Evolutionary conservation across 1,140 invertebrate species (phyloP).

Genomic region (Cyrtorhinus lividipennis): DNA sequence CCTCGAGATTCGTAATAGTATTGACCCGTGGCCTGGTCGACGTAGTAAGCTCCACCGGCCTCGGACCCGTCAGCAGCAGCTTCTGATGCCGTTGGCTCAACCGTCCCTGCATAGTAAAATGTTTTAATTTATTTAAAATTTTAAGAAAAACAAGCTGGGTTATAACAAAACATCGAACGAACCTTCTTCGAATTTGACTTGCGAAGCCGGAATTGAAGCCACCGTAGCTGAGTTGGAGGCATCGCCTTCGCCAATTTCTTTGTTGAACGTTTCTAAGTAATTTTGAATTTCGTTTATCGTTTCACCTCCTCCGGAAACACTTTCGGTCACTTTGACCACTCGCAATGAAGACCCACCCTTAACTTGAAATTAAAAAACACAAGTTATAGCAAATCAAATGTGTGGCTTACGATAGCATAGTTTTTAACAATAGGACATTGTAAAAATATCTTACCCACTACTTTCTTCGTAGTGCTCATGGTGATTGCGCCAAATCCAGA

Average conservation of each 20-base stretch:
- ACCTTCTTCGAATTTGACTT: slow-evolving; percentile 30
- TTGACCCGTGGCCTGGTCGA: slow-evolving; percentile 58
- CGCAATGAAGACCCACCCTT: neutral
- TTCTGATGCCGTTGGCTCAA: neutral
- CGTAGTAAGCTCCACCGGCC: slow-evolving; percentile 48
- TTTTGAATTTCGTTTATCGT: slow-evolving; percentile 62
- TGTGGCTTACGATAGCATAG: neutral
- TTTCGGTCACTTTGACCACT: slow-evolving; percentile 18
- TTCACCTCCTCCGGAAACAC: slow-evolving; percentile 28
- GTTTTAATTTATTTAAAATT: too few species aligned
- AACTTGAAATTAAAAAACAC: slow-evolving; percentile 4
- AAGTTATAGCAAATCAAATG: neutral
- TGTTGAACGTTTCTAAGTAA: slow-evolving; percentile 70
- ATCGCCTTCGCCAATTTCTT: slow-evolving; percentile 56
- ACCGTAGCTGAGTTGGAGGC: slow-evolving; percentile 34
- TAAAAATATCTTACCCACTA: too few species aligned
- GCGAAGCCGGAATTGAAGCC: slow-evolving; percentile 20
- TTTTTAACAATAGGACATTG: too few species aligned
- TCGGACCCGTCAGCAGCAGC: slow-evolving; percentile 34
- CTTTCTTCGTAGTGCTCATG: too few species aligned
- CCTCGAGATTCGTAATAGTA: slow-evolving; percentile 51
- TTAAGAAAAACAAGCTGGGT: too few species aligned
- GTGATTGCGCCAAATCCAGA: too few species aligned
- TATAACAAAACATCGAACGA: neutral
- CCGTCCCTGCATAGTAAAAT: too few species aligned